Evolutionary conservation across 2,888 invertebrate species (phyloP).

Genomic region (Agonopterix alstromeriana): DNA sequence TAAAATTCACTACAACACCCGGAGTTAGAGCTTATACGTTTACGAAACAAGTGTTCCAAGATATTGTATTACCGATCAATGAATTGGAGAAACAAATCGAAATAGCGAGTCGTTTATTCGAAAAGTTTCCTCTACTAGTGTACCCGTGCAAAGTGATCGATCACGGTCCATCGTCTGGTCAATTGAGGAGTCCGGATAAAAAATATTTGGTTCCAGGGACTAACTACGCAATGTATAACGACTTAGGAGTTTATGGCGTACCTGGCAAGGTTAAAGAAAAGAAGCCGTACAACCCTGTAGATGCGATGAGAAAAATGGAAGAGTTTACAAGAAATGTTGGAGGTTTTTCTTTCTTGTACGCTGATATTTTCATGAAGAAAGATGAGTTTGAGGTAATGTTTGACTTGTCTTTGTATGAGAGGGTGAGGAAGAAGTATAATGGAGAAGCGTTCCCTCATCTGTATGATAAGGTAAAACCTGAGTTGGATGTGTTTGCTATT

Average conservation of each 20-base stretch:
- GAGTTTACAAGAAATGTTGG: conserved; percentile 81
- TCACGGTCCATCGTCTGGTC: conserved; percentile 77
- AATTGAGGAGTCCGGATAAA: conserved; percentile 70
- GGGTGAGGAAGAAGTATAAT: conserved; percentile 74
- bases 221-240: conserved; percentile 83
- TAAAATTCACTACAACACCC: conserved; percentile 84
- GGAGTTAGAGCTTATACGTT: conserved; percentile 82
- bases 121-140: conserved; percentile 81
- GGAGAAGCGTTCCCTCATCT: conserved; percentile 80
- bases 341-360: conserved; percentile 82
- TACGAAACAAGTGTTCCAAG: conserved; percentile 83
- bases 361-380: conserved; percentile 82
- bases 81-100: conserved; percentile 80
- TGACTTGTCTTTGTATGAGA: conserved; percentile 79
- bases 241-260: conserved; percentile 82
- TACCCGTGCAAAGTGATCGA: conserved; percentile 82
- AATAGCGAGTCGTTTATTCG: conserved; percentile 76
- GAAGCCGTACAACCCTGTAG: conserved; percentile 78
- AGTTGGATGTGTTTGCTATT: conserved; percentile 79
- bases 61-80: conserved; percentile 80
- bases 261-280: conserved; percentile 79
- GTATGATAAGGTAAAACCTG: conserved; percentile 81
- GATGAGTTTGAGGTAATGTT: conserved; percentile 82
- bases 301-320: conserved; percentile 82
- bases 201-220: conserved; percentile 79